A percentile compares a stretch with the other conserved stretches of the same genome.
phyloP scores from a whole-genome alignment of 2,113 vertebrate genomes.

The Athene cunicularia region DNA sequence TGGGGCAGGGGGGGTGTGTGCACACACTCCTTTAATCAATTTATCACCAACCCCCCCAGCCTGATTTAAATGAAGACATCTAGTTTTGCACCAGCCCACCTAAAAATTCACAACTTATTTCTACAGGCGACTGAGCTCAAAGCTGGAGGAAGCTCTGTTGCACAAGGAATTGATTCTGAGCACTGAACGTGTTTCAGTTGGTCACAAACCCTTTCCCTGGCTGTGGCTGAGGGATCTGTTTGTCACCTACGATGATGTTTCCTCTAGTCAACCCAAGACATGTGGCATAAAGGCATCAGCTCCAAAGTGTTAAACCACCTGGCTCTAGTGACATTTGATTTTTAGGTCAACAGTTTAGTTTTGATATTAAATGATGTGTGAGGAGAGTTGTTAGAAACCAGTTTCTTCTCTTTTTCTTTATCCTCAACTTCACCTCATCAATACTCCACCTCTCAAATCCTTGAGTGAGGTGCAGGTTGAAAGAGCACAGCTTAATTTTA shows the following conservation, averaged over 20 bases:
- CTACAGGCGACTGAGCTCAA: background rate
- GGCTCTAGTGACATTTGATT: background rate
- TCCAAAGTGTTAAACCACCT: background rate
- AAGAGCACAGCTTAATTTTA: background rate
- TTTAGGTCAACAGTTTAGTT: background rate
- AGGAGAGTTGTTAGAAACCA: background rate
- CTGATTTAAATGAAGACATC: background rate
- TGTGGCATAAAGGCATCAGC: rapidly evolving
- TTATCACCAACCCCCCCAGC: too few relatives aligned
- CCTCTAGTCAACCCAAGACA: background rate
- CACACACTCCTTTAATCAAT: rapidly evolving
- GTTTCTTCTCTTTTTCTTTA: background rate
- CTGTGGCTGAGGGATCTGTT: background rate
- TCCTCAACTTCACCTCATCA: background rate
- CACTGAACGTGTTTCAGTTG: background rate
- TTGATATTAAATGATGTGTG: background rate
- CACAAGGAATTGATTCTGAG: too few relatives aligned
- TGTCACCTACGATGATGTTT: rapidly evolving
- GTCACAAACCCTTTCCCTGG: background rate
- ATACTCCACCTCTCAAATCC: too few relatives aligned
- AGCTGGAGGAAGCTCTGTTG: background rate
- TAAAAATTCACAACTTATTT: background rate
- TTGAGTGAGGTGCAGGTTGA: background rate
- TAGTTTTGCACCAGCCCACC: background rate
- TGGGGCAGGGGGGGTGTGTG: too few relatives aligned